phyloP scores from a whole-genome alignment of 1,140 invertebrate genomes.

The Thaumatotibia leucotreta region DNA sequence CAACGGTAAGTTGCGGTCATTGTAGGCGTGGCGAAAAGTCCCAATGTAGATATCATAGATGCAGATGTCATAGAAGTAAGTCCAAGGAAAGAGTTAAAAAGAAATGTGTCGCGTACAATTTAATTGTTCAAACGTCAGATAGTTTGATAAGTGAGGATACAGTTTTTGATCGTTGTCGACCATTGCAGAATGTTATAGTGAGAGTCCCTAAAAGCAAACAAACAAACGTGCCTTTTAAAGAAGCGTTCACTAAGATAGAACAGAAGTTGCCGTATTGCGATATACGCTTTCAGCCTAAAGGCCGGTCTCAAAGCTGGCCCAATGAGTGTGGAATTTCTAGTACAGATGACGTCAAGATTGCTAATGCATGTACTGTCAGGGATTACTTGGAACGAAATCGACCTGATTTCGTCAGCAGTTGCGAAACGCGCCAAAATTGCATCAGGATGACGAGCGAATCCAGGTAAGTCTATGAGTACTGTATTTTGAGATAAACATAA shows the following conservation, averaged over 20 bases:
- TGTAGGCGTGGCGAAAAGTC: conserved; percentile 48
- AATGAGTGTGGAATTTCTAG: conserved; percentile 56
- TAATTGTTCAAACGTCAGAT: conserved; percentile 69
- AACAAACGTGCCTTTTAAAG: conserved; percentile 49
- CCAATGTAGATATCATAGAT: conserved; percentile 43
- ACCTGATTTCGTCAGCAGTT: conserved; percentile 61
- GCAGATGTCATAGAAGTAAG: conserved; percentile 47
- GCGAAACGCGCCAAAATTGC: conserved; percentile 48
- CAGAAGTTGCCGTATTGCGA: conserved; percentile 31
- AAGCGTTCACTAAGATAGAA: conserved; percentile 45
- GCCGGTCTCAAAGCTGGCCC: conserved; percentile 42
- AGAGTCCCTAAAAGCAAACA: conserved; percentile 53
- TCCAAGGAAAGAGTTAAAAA: conserved; percentile 46
- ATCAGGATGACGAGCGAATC: conserved; percentile 55
- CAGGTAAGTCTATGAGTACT: conserved; percentile 44
- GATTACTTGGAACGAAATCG: conserved; percentile 68
- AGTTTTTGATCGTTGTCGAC: conserved; percentile 19
- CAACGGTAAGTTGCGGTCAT: conserved; percentile 49
- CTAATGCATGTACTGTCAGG: conserved; percentile 46
- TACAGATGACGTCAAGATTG: conserved; percentile 40
- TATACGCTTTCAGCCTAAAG: conserved; percentile 22
- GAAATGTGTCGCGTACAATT: conserved; percentile 68
- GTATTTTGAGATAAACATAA: not conserved
- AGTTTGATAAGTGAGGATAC: conserved; percentile 58
- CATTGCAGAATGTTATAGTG: conserved; percentile 59